Conservation (phyloP, 2,888 invertebrate species). For the Cylloceria caligata region DNA sequence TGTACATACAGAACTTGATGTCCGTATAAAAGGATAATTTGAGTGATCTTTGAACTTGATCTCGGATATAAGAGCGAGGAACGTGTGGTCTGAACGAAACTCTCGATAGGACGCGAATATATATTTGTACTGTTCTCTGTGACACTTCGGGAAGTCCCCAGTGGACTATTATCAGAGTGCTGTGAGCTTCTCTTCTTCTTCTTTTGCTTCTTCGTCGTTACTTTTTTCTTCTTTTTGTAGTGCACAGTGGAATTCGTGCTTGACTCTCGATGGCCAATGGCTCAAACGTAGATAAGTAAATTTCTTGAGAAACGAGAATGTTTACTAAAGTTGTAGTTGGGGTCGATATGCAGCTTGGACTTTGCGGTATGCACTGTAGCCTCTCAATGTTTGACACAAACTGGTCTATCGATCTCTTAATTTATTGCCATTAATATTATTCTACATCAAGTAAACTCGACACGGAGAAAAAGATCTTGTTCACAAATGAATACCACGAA, state of each 20-base stretch:
- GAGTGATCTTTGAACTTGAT: constrained; percentile 24
- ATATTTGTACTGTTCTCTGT: constrained; percentile 37
- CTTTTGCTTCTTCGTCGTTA: constrained; percentile 8
- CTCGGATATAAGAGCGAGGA: not conserved
- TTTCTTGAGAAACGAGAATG: constrained; percentile 31
- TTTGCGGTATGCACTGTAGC: not conserved
- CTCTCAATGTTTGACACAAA: not conserved
- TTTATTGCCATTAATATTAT: constrained; percentile 1
- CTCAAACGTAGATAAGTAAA: constrained; percentile 18
- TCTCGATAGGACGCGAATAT: constrained; percentile 11
- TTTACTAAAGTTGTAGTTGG: constrained; percentile 18
- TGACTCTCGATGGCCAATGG: constrained; percentile 7
- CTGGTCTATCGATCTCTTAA: not conserved
- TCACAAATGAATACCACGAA: no score
- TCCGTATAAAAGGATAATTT: constrained; percentile 9
- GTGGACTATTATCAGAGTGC: constrained; percentile 48
- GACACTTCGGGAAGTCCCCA: constrained; percentile 52
- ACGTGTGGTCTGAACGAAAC: constrained; percentile 7
- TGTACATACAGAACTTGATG: not conserved
- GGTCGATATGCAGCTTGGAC: constrained; percentile 32
- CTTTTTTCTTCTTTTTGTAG: not conserved
- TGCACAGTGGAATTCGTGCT: constrained; percentile 8
- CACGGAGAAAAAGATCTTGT: no score
- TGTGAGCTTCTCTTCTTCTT: constrained; percentile 8
- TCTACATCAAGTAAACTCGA: not conserved